Evolutionary conservation across 1,140 invertebrate species (phyloP).

Genomic region (Hycleus phaleratus): DNA sequence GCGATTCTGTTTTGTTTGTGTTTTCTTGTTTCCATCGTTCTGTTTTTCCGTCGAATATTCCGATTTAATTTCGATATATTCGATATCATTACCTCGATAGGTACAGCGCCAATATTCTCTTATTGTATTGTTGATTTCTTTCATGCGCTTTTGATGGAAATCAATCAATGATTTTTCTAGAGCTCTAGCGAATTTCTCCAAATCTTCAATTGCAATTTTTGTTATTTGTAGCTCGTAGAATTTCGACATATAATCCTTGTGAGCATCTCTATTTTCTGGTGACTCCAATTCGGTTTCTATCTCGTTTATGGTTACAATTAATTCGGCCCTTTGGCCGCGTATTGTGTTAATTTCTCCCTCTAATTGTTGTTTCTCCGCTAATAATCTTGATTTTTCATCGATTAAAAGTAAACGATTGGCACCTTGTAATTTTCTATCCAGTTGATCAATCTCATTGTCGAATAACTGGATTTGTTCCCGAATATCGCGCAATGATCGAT

Average conservation of each 20-base stretch:
- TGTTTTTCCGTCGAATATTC: slow-evolving; percentile 12
- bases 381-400: slow-evolving; percentile 39
- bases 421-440: slow-evolving; percentile 35
- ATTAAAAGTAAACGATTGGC: slow-evolving; percentile 40
- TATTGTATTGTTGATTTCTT: slow-evolving; percentile 85
- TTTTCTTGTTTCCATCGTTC: not conserved
- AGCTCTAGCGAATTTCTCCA: slow-evolving; percentile 70
- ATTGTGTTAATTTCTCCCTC: slow-evolving; percentile 43
- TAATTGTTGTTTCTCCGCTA: slow-evolving; percentile 41
- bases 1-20: not conserved
- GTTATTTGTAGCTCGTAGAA: slow-evolving; percentile 50
- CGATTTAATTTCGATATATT: slow-evolving; percentile 64
- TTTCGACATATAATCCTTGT: slow-evolving; percentile 50
- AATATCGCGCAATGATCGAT: slow-evolving; percentile 27
- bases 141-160: slow-evolving; percentile 78
- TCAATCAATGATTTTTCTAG: slow-evolving; percentile 76
- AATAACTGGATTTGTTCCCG: slow-evolving; percentile 36
- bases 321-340: slow-evolving; percentile 43
- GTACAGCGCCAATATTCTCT: slow-evolving; percentile 75
- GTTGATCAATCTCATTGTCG: slow-evolving; percentile 41
- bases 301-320: slow-evolving; percentile 25
- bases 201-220: slow-evolving; percentile 57
- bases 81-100: slow-evolving; percentile 83
- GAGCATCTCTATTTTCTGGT: slow-evolving; percentile 52
- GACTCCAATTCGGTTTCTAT: slow-evolving; percentile 48